Percentiles rank a stretch among this genome's conserved stretches.
Evolutionary conservation across 2,888 invertebrate species (phyloP).

Genomic region (Sinhomidia bicolor): DNA sequence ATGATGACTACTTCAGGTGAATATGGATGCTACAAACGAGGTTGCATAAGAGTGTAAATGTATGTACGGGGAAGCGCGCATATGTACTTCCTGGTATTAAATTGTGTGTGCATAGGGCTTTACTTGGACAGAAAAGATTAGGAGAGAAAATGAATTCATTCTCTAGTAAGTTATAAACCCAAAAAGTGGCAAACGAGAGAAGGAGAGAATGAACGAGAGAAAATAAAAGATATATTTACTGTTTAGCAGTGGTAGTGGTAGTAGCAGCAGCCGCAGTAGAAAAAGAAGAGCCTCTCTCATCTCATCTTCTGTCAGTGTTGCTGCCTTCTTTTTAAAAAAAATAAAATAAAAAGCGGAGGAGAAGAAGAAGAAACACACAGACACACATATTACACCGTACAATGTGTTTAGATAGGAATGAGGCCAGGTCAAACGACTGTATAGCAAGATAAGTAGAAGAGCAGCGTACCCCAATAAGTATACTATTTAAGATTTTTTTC

Average conservation of each 20-base stretch:
- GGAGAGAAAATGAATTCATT: slow-evolving; percentile 55
- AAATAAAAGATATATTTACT: slow-evolving; percentile 48
- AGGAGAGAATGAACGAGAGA: slow-evolving; percentile 21
- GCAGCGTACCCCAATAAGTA: not conserved
- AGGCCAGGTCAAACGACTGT: not conserved
- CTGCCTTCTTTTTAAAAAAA: not conserved
- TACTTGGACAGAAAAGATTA: slow-evolving; percentile 56
- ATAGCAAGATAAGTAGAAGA: not conserved
- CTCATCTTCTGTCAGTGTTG: not conserved
- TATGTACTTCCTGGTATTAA: slow-evolving; percentile 43
- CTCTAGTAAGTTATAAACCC: slow-evolving; percentile 48
- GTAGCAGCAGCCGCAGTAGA: too few relatives aligned
- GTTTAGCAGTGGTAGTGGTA: not conserved
- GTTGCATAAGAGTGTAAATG: too few relatives aligned
- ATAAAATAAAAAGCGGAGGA: too few relatives aligned
- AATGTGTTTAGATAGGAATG: too few relatives aligned
- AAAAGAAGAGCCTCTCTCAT: not conserved
- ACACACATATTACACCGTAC: too few relatives aligned
- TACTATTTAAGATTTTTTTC: slow-evolving; percentile 25
- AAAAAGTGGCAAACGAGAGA: slow-evolving; percentile 1
- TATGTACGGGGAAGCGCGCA: not conserved
- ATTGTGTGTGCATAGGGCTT: slow-evolving; percentile 52
- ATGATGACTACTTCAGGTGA: not conserved
- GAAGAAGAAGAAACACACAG: not conserved
- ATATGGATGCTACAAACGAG: too few relatives aligned